Percentiles rank a stretch among this genome's conserved stretches.
phyloP scores from a whole-genome alignment of 2,797 vertebrate species.

The Propithecus perrieri region DNA sequence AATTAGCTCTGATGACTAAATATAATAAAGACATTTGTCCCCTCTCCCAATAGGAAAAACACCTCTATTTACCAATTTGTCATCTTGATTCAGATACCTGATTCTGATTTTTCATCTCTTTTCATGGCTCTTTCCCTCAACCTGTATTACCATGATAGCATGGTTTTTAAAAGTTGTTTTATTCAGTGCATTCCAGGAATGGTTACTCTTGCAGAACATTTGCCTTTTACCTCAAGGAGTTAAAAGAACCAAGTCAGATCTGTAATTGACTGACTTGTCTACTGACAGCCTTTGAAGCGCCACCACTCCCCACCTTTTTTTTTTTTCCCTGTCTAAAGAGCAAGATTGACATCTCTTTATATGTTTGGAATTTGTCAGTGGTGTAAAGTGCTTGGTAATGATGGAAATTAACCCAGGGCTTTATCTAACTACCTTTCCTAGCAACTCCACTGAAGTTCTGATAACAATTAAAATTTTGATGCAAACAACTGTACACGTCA shows the following conservation, averaged over 20 bases:
- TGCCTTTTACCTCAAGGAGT: slow-evolving; percentile 80
- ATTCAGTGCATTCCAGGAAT: slow-evolving; percentile 68
- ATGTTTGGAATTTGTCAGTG: slow-evolving; percentile 82
- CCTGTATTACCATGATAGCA: slow-evolving; percentile 51
- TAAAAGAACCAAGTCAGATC: slow-evolving; percentile 83
- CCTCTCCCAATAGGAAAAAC: background rate
- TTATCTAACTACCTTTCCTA: slow-evolving; percentile 75
- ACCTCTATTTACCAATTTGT: background rate
- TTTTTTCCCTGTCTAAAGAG: slow-evolving; percentile 67
- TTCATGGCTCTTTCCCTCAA: slow-evolving; percentile 8
- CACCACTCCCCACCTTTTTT: slow-evolving; percentile 20
- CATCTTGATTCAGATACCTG: background rate
- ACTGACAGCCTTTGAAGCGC: slow-evolving; percentile 83
- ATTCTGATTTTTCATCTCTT: slow-evolving; percentile 48
- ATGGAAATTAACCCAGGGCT: slow-evolving; percentile 84
- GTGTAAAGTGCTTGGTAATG: slow-evolving; percentile 82
- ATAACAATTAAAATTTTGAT: slow-evolving; percentile 80
- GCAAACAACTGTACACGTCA: slow-evolving; percentile 76
- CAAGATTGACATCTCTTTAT: slow-evolving; percentile 83
- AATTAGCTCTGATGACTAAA: slow-evolving; percentile 15
- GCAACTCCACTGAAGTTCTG: slow-evolving; percentile 71
- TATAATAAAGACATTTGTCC: background rate
- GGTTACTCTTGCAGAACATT: slow-evolving; percentile 69
- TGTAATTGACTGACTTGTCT: slow-evolving; percentile 80
- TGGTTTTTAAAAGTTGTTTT: slow-evolving; percentile 55